Base-by-base conservation (phyloP, 2,113 vertebrate species). In the Orientallactaga bullata region DNA sequence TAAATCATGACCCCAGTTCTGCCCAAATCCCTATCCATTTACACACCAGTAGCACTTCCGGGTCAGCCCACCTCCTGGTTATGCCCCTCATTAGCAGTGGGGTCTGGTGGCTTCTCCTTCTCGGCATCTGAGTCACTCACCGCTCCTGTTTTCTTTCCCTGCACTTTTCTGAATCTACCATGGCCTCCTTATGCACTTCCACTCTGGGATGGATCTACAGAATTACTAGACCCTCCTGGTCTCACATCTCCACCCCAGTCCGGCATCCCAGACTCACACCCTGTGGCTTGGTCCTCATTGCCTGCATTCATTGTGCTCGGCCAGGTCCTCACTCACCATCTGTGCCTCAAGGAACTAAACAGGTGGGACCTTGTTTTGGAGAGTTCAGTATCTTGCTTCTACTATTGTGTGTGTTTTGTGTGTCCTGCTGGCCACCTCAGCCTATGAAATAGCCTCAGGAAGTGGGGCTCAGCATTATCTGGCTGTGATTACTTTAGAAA, bases 21-120 rank as follows among this genome's bases (percentile, higher is more conserved):
- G 32, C 78, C 63, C 61, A 91, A 79, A 86, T 65, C 37, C 63
- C 86, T 88, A 55, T 39, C 16, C 20, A 91, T 74, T 86, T 77
- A 84, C 23, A 80, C 30, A 81, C 55, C 55, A 55, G 55, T 15
- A 55, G 55, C 55, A 55, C 12, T 55, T 65, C 55, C 18, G 7
- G 12, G 51, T 77, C 85, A 82, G 58, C 6, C 42, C 76, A 51
- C n/a, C 42, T 63, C n/a, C 55, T 39, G 35, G 16, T 69, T 24
- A 30, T 78, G 9, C 39, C 23, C 69, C 60, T 47, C 42, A 5
- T 47, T 47, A 47, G 42, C 42, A 47, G 42, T 47, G 42, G 12
- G 12, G 55, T 55, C 55, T 13, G 12, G 55, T 55, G 55, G 55
- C 12, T 55, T 55, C 55, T 55, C 42, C 28, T 87, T 55, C 35